phyloP scores from a whole-genome alignment of 1,140 invertebrate species.

The Aphaenogaster floridana region DNA sequence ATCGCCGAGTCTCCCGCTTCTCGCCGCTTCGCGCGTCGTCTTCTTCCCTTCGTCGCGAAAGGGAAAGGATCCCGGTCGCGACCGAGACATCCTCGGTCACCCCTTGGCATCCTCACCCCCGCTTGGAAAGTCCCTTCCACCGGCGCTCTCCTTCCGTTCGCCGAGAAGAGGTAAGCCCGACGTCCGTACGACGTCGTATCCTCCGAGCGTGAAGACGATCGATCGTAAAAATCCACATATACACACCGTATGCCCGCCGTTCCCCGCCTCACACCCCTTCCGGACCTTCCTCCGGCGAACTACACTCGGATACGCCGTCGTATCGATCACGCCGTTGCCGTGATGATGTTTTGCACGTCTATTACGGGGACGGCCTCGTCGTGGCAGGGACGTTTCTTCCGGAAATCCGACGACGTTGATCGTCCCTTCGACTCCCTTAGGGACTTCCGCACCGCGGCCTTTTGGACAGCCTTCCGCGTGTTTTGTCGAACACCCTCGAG shows the following conservation, averaged over 20 bases:
- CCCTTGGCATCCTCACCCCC: neutral
- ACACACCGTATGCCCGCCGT: slow-evolving; percentile 30
- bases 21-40: neutral
- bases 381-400: neutral
- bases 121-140: too few species aligned
- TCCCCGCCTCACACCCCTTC: slow-evolving; percentile 65
- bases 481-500: neutral
- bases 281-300: slow-evolving; percentile 35
- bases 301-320: slow-evolving; percentile 34
- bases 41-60: slow-evolving; percentile 14
- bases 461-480: neutral
- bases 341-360: slow-evolving; percentile 45
- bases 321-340: slow-evolving; percentile 64
- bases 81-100: neutral
- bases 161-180: slow-evolving; percentile 61
- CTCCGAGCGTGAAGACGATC: slow-evolving; percentile 57
- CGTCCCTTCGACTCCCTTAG: neutral
- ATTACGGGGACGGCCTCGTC: neutral
- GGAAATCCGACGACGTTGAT: neutral
- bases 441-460: neutral
- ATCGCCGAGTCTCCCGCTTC: neutral
- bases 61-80: neutral
- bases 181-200: slow-evolving; percentile 18
- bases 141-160: neutral
- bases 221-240: slow-evolving; percentile 71